Base-by-base conservation (phyloP, 2,888 invertebrate genomes). In the Autographa pulchrina region DNA sequence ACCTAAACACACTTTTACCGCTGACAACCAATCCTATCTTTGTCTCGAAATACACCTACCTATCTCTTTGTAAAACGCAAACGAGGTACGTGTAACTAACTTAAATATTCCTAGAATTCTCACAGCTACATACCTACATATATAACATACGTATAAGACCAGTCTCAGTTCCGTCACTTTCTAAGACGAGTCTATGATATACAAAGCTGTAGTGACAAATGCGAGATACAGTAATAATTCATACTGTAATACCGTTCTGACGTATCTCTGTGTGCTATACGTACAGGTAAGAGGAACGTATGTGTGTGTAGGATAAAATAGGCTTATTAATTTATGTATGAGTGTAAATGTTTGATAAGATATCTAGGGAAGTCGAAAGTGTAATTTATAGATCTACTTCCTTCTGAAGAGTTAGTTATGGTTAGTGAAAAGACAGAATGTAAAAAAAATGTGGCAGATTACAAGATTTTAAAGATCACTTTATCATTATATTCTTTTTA, bases 161-260 rank as follows among this genome's bases (percentile, higher is more conserved):
- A 62, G 48, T n/a, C 62, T 38, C 48, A 62, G 54, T 48, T 35
- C 31, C 1, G 18, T 1, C 41, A 52, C 6, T 62, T n/a, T 4
- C 38, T 14, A 8, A 69, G 41, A 58, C 16, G 20, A 20, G 14
- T 25, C 20, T n/a, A 62, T 20, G 62, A 63, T 43, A 66, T 43
- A 66, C 66, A 13, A 48, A 69, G 35, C 64, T 43, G 60, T 56
- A 54, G 59, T 62, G 72, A 70, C 59, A 80, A 75, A 78, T 72
- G 65, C 65, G 62, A 38, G 52, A 59, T 38, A 32, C 58, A 43
- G 71, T 77, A 74, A 81, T 81, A 81, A 77, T 74, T 81, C 70
- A 81, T 70, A 59, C 52, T 52, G 43, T 79, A 81, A 72, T 74
- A 56, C 69, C 54, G 32, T 60, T 66, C 9, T 78, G 82, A 79